Base-by-base conservation (phyloP, 2,113 vertebrate species). In the Dinomys branickii region DNA sequence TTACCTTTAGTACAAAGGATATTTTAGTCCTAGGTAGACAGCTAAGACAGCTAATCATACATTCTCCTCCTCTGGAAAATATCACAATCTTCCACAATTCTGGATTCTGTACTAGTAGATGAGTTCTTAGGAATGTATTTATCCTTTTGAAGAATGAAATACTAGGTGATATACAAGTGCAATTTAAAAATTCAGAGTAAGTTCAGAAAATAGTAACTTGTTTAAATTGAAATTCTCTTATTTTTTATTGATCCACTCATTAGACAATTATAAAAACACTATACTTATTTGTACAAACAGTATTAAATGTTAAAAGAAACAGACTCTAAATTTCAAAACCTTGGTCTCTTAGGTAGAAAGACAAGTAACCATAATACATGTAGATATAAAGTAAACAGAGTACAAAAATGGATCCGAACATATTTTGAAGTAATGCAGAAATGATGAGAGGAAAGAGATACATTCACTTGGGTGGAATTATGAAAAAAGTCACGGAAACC, bases 21-120 rank as follows among this genome's bases (percentile, higher is more conserved):
- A 85, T 92, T 95, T 96, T 91, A 83, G 19, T 94, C 52, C 38
- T 63, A 78, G n/a, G 50, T 61, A 97, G 90, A 97, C 20, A 92
- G 56, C 33, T 81, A 81, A 95, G 52, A 90, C n/a, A 95, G 92
- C 96, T 52, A 96, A 92, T 96, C 78, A 77, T 56, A 50, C 19
- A 61, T 75, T 67, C 47, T 86, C 96, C 67, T 93, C 90, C 96
- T 96, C 81, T 67, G 12, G 54, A 90, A 95, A 78, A 90, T 92
- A 89, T 88, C 83, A 88, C 71, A 95, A 77, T 95, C 81, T 87
- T 80, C 17, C 73, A 69, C 95, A 94, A 88, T 88, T 88, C 69
- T 63, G 71, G 88, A 96, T 95, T 96, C 91, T 88, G 41, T 82
- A 88, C 20, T 91, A 96, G 91, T 90, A 95, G n/a, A 35, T 92